phyloP scores from a whole-genome alignment of 2,888 invertebrate genomes.

The Scotopteryx bipunctaria region DNA sequence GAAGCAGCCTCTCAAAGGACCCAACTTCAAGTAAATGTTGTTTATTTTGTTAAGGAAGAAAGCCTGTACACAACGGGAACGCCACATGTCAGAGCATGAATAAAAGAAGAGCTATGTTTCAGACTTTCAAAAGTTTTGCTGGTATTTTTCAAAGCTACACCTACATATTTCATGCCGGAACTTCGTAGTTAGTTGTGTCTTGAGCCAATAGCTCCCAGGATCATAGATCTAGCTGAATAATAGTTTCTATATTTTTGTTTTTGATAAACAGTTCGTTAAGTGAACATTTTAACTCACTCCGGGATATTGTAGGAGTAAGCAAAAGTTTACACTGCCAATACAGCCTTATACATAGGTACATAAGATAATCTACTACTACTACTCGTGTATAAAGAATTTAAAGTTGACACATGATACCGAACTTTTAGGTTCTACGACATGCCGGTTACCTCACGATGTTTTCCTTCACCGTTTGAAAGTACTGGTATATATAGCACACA shows the following conservation, averaged over 20 bases:
- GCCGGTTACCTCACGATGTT: too few species aligned
- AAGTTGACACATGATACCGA: too few species aligned
- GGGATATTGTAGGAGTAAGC: too few species aligned
- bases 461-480: too few species aligned
- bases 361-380: too few species aligned
- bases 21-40: constrained; percentile 78
- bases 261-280: background rate
- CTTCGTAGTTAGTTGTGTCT: constrained; percentile 55
- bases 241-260: background rate
- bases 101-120: constrained; percentile 80
- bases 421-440: too few species aligned
- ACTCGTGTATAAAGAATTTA: too few species aligned
- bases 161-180: constrained; percentile 61
- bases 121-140: constrained; percentile 77
- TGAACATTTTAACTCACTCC: too few species aligned
- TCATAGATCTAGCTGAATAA: constrained; percentile 6
- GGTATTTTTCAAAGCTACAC: constrained; percentile 72
- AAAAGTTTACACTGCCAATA: too few species aligned
- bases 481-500: too few species aligned
- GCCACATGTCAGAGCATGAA: constrained; percentile 82
- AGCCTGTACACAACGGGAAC: constrained; percentile 75
- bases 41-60: constrained; percentile 82
- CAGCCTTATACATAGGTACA: too few species aligned
- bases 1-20: constrained; percentile 76
- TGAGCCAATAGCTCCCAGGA: constrained; percentile 46